phyloP scores from a whole-genome alignment of 2,113 vertebrate genomes.

The Podarcis cretensis region DNA sequence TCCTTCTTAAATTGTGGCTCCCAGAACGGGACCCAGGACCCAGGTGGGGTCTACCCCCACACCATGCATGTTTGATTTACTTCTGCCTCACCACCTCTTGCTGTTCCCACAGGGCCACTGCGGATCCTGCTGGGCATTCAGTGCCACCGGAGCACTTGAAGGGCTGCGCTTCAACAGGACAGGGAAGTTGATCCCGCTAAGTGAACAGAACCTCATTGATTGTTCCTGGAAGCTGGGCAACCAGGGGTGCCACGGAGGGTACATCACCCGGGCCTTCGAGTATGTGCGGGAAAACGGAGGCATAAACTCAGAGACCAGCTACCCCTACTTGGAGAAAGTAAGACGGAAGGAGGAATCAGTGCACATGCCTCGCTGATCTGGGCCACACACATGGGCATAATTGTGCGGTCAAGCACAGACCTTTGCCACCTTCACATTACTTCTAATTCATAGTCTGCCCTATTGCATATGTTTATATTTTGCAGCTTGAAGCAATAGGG shows the following conservation, averaged over 20 bases:
- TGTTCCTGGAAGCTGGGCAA: slow-evolving; percentile 53
- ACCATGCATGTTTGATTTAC: no score
- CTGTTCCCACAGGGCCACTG: slow-evolving; percentile 34
- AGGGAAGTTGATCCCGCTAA: slow-evolving; percentile 35
- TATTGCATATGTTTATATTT: no score
- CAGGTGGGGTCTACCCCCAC: no score
- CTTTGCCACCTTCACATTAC: no score
- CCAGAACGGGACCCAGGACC: no score
- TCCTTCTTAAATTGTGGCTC: no score
- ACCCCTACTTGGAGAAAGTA: slow-evolving; percentile 59
- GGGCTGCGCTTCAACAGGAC: slow-evolving; percentile 50
- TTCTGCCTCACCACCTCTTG: no score
- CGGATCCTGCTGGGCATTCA: slow-evolving; percentile 63
- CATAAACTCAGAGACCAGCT: slow-evolving; percentile 48
- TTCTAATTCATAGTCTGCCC: no score
- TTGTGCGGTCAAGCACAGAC: no score
- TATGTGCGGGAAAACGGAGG: slow-evolving; percentile 40
- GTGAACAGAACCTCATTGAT: slow-evolving; percentile 70
- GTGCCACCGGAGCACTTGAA: slow-evolving; percentile 63
- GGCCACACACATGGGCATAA: no score
- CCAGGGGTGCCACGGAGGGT: slow-evolving; percentile 9
- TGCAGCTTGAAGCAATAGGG: no score
- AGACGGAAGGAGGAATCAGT: not conserved
- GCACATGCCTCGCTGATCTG: no score
- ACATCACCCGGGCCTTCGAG: slow-evolving; percentile 30